phyloP scores from a whole-genome alignment of 53 echinoderm and acorn worm genomes.

The Holothuria scabra region DNA sequence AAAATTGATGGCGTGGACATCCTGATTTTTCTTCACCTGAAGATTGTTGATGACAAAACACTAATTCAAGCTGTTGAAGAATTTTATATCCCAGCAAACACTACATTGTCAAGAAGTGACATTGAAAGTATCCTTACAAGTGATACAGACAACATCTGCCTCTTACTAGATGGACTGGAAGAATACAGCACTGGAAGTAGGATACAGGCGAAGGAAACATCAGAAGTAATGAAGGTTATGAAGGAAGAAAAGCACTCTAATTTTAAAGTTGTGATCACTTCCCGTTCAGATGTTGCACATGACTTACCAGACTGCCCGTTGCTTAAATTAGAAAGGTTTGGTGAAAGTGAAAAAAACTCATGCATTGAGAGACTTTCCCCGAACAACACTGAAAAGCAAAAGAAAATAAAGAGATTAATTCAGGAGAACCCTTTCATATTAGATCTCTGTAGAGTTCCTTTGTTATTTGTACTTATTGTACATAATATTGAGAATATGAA shows the following conservation, averaged over 20 bases:
- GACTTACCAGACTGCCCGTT: background rate
- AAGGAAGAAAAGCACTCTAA: background rate
- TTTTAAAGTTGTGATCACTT: background rate
- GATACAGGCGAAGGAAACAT: background rate
- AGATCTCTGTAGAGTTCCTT: background rate
- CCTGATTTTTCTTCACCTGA: background rate
- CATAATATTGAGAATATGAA: slow-evolving; percentile 4
- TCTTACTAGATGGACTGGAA: background rate
- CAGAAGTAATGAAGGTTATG: background rate
- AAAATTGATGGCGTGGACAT: background rate
- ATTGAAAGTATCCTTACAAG: background rate
- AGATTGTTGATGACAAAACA: background rate
- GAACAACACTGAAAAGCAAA: background rate
- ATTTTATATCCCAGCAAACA: background rate
- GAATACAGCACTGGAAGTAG: background rate
- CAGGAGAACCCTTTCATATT: background rate
- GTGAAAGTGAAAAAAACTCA: background rate
- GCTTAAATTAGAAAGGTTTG: background rate
- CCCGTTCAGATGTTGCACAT: background rate
- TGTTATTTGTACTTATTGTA: slow-evolving; percentile 2
- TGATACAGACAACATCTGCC: background rate
- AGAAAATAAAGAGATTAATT: background rate
- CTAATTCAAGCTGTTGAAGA: background rate
- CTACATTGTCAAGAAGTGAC: background rate
- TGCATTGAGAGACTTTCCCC: background rate